These are phyloP conservation scores for Polypedilum vanderplanki DNA, from an alignment of 1,140 invertebrate species.

Conservation along the genomic window DNA sequence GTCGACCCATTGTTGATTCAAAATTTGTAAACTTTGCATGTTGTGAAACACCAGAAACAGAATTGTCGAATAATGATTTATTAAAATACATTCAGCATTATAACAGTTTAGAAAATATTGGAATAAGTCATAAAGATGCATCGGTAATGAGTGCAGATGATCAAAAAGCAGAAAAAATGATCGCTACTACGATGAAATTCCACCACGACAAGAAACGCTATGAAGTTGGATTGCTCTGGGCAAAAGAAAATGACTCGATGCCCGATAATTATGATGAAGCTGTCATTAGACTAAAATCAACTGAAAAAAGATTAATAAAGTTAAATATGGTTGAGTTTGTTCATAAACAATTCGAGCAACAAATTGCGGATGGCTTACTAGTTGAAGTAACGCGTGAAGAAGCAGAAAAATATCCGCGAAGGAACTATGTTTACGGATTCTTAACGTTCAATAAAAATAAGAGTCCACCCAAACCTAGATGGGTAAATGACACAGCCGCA, in stretches of 20 bases:
- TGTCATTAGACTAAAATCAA: constrained; percentile 19
- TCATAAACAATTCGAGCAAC: no score
- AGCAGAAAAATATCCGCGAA: no score
- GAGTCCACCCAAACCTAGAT: neutral
- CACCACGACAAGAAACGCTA: neutral
- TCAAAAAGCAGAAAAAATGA: neutral
- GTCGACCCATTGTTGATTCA: neutral
- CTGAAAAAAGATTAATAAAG: constrained; percentile 9
- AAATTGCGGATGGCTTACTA: no score
- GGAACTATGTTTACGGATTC: no score
- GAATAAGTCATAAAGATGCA: neutral
- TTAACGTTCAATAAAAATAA: no score
- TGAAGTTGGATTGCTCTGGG: constrained; percentile 32
- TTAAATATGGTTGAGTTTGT: no score
- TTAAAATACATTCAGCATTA: no score
- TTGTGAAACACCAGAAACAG: neutral
- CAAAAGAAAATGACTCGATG: neutral
- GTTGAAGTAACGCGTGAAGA: no score
- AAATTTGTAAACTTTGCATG: neutral
- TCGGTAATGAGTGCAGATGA: neutral
- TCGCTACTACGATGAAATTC: neutral
- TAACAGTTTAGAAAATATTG: neutral
- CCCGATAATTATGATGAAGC: constrained; percentile 30
- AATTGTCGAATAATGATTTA: neutral
- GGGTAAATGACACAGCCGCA: constrained; percentile 34